Base-by-base conservation (phyloP, 2,113 vertebrate species). In the Geococcyx californianus region DNA sequence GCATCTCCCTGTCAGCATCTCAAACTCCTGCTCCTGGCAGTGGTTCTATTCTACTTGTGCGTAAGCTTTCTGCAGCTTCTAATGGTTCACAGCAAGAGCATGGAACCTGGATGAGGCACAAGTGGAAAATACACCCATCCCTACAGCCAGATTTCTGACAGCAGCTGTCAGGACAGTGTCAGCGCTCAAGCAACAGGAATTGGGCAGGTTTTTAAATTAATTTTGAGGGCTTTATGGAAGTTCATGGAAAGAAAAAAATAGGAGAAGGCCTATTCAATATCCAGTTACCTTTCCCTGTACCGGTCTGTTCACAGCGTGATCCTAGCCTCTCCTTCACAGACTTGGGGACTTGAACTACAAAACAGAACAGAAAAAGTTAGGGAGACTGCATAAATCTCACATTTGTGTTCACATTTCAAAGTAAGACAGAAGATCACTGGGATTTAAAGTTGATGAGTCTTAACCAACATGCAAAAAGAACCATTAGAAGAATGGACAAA, bases 261-360 rank as follows among this genome's bases (percentile, higher is more conserved):
- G 2, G 3, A 6, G 5, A 52, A 31, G 6, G 54, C 13, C 10
- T 38, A 49, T 88, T 81, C 80, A 6, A 17, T 17, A 49, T 6
- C 0, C 13, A 25, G 11, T 82, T 56, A 99, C 98, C 98, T 95
- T 95, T 63, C 38, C 97, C 97, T 33, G 94, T 63, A 44, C 56
- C 83, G 84, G 93, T 67, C 63, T 95, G 87, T 17, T 97, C 97
- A 80, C 94, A 54, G 40, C 96, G 94, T 42, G 98, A 72, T 28
- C 98, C 98, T 73, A 99, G 98, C 84, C 99, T 98, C 51, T 99
- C 98, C 87, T 97, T 99, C 66, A 99, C 62, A 73, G 98, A 96
- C 79, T 95, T 98, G 36, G 97, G 93, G 80, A 94, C 97, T 98
- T 97, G 97, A 87, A 96, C 97, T 98, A 40, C 64, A 94, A 78